Evolutionary conservation across 2,797 vertebrate species (phyloP).

Genomic region (Fundulus diaphanus): DNA sequence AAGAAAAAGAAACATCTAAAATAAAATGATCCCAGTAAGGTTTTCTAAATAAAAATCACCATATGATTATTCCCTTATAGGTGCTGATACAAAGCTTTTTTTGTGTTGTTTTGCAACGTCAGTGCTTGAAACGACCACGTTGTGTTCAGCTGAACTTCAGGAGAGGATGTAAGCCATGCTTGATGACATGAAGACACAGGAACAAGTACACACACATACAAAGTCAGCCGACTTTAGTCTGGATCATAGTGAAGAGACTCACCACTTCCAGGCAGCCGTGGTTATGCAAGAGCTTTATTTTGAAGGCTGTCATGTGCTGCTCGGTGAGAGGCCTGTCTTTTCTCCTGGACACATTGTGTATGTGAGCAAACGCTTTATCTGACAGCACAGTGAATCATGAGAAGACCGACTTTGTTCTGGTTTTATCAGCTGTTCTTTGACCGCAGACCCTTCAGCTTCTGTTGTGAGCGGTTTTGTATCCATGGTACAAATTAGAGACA

Average conservation of each 20-base stretch:
- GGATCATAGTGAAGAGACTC: constrained; percentile 59
- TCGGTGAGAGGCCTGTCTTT: constrained; percentile 55
- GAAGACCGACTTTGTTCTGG: constrained; percentile 24
- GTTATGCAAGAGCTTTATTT: constrained; percentile 71
- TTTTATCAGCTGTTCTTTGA: constrained; percentile 31
- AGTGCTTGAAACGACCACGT: constrained; percentile 17
- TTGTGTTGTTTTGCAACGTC: constrained; percentile 24
- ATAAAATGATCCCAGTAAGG: not conserved
- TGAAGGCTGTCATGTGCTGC: constrained; percentile 68
- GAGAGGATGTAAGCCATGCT: constrained; percentile 37
- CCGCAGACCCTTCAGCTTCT: constrained; percentile 14
- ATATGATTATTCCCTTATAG: not conserved
- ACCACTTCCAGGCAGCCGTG: constrained; percentile 45
- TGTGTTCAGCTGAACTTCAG: constrained; percentile 59
- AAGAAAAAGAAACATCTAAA: not conserved
- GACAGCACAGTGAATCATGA: constrained; percentile 32
- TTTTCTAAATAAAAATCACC: not conserved
- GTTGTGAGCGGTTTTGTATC: not conserved
- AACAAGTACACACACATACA: constrained; percentile 26
- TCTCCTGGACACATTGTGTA: constrained; percentile 18
- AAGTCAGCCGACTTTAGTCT: constrained; percentile 54
- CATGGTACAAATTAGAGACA: not conserved
- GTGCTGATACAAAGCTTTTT: not conserved
- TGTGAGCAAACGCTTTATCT: constrained; percentile 24
- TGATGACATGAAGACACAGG: constrained; percentile 21